Conservation (phyloP, 2,113 vertebrate genomes). For the Chascanopsetta lugubris region DNA sequence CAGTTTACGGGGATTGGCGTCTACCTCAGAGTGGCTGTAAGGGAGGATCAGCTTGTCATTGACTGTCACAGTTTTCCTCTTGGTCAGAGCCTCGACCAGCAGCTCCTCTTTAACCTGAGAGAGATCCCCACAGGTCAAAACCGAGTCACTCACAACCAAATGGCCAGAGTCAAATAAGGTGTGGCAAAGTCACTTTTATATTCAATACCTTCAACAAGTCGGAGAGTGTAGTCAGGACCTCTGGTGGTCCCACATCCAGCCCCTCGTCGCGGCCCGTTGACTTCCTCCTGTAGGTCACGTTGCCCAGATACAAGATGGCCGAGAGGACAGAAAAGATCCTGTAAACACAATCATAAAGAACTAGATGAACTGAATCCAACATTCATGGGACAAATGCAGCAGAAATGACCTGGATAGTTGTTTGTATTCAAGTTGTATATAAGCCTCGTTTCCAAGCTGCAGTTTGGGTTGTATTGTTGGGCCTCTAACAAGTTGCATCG, state of each 20-base stretch:
- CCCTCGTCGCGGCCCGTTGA: slow-evolving; percentile 94
- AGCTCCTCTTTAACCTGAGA: slow-evolving; percentile 94
- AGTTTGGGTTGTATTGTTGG: slow-evolving; percentile 4
- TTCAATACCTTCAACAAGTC: slow-evolving; percentile 89
- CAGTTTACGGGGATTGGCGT: slow-evolving; percentile 12
- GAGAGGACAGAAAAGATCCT: slow-evolving; percentile 97
- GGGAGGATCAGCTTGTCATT: slow-evolving; percentile 97
- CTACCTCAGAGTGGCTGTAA: slow-evolving; percentile 95
- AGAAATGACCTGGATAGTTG: neutral
- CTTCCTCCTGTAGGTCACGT: slow-evolving; percentile 91
- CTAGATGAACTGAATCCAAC: neutral
- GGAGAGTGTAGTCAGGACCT: slow-evolving; percentile 92
- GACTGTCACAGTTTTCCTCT: slow-evolving; percentile 96
- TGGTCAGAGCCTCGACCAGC: slow-evolving; percentile 94
- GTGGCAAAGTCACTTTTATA: neutral
- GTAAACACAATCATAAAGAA: slow-evolving; percentile 30
- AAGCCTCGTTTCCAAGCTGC: slow-evolving; percentile 14
- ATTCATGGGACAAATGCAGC: neutral
- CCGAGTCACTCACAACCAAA: neutral
- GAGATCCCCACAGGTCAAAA: slow-evolving; percentile 22
- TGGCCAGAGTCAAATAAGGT: neutral
- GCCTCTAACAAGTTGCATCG: slow-evolving; percentile 9
- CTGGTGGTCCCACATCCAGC: slow-evolving; percentile 92
- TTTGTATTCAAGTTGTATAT: slow-evolving; percentile 22
- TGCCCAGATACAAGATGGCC: slow-evolving; percentile 96